These are phyloP conservation scores for Tiliacea aurago DNA, from an alignment of 2,888 invertebrate genomes.

Conservation along the genomic window DNA sequence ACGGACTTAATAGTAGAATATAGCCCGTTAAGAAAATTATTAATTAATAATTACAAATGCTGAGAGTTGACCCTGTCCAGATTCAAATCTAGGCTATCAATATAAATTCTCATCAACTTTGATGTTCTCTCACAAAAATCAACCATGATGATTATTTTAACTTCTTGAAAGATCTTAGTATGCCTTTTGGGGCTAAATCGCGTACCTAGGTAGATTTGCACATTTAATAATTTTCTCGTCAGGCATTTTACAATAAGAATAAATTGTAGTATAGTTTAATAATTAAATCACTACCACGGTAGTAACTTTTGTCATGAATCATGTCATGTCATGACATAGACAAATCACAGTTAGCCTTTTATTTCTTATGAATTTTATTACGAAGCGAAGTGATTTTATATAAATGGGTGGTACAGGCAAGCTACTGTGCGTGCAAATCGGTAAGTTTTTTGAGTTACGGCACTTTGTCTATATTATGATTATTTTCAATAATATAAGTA, in stretches of 20 bases:
- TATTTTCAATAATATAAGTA: neutral
- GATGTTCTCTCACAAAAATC: too few species aligned
- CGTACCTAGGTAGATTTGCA: neutral
- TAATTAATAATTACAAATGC: neutral
- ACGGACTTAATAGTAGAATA: conserved; percentile 32
- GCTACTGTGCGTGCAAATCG: conserved; percentile 41
- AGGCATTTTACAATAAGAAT: conserved; percentile 20
- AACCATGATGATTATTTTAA: conserved; percentile 1
- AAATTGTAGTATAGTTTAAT: conserved; percentile 21
- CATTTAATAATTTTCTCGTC: conserved; percentile 9
- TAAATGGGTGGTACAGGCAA: conserved; percentile 35
- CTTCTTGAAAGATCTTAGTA: neutral
- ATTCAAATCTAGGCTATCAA: neutral
- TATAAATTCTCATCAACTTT: too few species aligned
- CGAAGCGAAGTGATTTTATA: conserved; percentile 27
- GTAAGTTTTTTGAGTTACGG: conserved; percentile 15
- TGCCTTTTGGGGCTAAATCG: neutral
- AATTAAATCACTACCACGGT: conserved; percentile 38
- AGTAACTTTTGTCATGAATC: neutral
- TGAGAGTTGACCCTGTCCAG: neutral
- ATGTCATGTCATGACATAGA: conserved; percentile 10
- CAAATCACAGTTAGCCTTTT: conserved; percentile 29
- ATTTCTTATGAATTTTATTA: conserved; percentile 6
- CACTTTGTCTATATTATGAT: conserved; percentile 38
- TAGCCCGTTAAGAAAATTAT: conserved; percentile 31